Conservation (phyloP, 2,888 invertebrate genomes). For the Mythimna albipuncta region DNA sequence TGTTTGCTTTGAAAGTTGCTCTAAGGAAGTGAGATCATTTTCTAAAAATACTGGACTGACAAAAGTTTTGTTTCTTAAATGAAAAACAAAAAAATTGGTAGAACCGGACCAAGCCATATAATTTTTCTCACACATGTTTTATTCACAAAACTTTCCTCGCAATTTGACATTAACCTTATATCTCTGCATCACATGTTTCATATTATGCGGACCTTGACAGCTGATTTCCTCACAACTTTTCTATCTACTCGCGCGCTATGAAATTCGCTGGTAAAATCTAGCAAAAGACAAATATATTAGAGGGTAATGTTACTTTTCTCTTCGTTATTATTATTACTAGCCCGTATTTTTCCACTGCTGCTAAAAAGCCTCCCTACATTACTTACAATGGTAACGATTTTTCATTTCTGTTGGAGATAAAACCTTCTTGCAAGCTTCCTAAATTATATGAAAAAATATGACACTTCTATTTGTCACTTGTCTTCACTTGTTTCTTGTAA, state of each 20-base stretch:
- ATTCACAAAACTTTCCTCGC: background rate
- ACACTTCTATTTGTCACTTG: no score
- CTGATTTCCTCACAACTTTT: background rate
- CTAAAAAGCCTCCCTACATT: background rate
- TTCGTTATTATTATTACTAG: background rate
- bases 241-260: background rate
- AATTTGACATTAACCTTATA: background rate
- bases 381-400: no score
- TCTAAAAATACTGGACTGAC: background rate
- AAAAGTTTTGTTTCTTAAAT: background rate
- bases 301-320: background rate
- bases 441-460: no score
- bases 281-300: no score
- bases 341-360: no score
- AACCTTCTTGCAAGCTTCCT: no score
- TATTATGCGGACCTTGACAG: background rate
- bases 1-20: constrained; percentile 30
- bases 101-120: background rate
- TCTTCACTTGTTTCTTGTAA: no score
- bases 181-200: background rate
- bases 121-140: background rate
- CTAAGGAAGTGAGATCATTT: background rate
- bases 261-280: no score
- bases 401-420: no score
- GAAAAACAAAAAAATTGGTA: background rate